Base-by-base conservation (phyloP, 2,888 invertebrate genomes). In the Branchellion lobata region DNA sequence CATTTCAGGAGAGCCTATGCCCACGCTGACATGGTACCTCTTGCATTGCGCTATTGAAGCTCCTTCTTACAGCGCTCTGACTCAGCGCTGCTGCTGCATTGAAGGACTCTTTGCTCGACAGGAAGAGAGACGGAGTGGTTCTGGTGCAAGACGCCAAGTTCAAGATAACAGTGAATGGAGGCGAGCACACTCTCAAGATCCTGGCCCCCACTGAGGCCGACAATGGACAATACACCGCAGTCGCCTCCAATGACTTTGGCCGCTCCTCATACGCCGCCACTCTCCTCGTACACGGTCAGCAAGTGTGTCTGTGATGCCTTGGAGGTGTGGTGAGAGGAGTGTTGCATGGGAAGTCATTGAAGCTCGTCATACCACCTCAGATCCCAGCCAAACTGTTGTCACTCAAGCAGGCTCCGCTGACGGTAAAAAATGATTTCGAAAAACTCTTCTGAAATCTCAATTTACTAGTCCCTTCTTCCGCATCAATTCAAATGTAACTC, bases 241-340 rank as follows among this genome's bases (percentile, higher is more conserved):
- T 75, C 18, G 75, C 75, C 27, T 75, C 57, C 1, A 75, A 75
- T 31, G 29, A 75, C 29, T 75, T 75, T 29, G 75, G 75, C 21
- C 36, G 57, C 31, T 36, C 75, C 11, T 75, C 75, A 1, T 75
- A 51, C 31, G 24, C 29, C 21, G 75, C 75, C 33, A 75, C 8
- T 3, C 57, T 75, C 11, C 31, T 75, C 29, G 75, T 75, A 11
- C 75, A 75, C 21, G 75, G 75, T 75, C 1, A 21, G 40, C 3
- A 29, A 65, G 24, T 69, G 8, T 31, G 69, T n/a, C 21, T 21
- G 34, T 69, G n/a, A n/a, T n/a, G n/a, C n/a, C n/a, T n/a, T n/a
- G n/a, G n/a, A n/a, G n/a, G n/a, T n/a, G n/a, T n/a, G n/a, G n/a
- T n/a, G n/a, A n/a, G n/a, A n/a, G n/a, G n/a, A n/a, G n/a, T n/a